Base-by-base conservation (phyloP, 2,797 vertebrate genomes). In the Megalops cyprinoides region DNA sequence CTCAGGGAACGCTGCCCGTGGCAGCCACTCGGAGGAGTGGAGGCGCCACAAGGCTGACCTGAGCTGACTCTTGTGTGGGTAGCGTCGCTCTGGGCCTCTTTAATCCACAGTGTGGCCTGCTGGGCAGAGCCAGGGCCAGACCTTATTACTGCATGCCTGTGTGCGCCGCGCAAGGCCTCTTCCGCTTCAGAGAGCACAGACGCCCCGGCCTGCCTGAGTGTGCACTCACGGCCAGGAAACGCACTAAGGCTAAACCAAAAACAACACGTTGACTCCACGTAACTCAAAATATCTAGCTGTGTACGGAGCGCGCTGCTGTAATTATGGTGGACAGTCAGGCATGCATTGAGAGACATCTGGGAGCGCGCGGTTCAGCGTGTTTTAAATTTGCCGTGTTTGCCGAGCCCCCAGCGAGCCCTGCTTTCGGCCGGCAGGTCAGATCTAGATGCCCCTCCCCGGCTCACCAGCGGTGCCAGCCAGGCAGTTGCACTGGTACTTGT, bases 401-500 rank as follows among this genome's bases (percentile, higher is more conserved):
- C 31, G 3, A 20, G 23, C 39, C 9, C 37, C 20, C 69, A 31
- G 79, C 46, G 48, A 71, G 81, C 31, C 10, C 23, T 14, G 51
- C 51, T 53, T 53, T 53, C 14, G 51, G 51, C 20, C 51, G 14
- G 51, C 15, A 51, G 3, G 20, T 10, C 14, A 3, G 14, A 10
- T 15, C 4, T n/a, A n/a, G n/a, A n/a, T n/a, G 10, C 5, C 25
- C 5, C 12, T 0, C 6, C 18, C 55, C 49, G 9, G n/a, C 88
- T 85, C 55, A 98, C 98, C 98, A 76, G 91, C 91, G 0, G 96
- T 99, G 80, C 98, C 98, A 0, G 87, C 87, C 76, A 89, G 92
- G 83, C 98, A 99, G 91, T 95, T 94, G 83, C 98, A 99, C 78
- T 96, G 95, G 91, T 97, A 99, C 79, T 93, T 92, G 1, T 98